Evolutionary conservation across 1,140 invertebrate species (phyloP), one percentile per base, ranked within the genome.

Genomic region (Drosophila biarmipes): DNA sequence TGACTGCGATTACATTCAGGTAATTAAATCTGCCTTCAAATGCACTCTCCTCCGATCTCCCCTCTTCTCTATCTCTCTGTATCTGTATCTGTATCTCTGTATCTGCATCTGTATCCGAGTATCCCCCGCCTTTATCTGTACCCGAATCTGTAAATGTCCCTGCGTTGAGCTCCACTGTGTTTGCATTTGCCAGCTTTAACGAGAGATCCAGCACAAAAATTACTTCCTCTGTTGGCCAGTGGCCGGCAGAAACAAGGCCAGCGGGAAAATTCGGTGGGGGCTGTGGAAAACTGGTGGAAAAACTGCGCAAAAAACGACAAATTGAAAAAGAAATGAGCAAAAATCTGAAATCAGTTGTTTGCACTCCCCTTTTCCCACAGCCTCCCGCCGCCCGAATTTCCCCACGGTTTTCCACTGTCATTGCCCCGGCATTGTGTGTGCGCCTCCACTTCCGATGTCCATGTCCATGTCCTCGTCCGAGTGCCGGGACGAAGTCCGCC

Each of bases 1-100:
- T 76, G 95, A 97, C 64, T 97, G 97, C 92, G 96, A 97, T 85
- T 95, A 97, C 89, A 96, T 97, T 69, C 95, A 95, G 93, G 93
- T 94, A 93, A 85, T 80, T 91, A 91, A 79, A 84, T 80, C 57
- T 68, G 71, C 71, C 67, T 66, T 74, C 75, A 81, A 87, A 87
- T 86, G 69, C 81, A 85, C 76, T 77, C 64, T 56, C 34, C 63
- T 63, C 19, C 52, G 43, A 49, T 49, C 37, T 62, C 15, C 15
- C 37, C 69, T 54, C 14, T 59, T 45, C 52, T 21, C 61, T 73
- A 40, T 53, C 48, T 58, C 40, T 42, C 15, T 59, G 27, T 54
- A 45, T 56, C 40, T 71, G 40, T 54, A 34, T 55, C 45, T 53
- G 42, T 29, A 35, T 40, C 58, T 43, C 54, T 43, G 31, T 62